Conservation (phyloP, 2,888 invertebrate species). For the Calliopum simillimum region DNA sequence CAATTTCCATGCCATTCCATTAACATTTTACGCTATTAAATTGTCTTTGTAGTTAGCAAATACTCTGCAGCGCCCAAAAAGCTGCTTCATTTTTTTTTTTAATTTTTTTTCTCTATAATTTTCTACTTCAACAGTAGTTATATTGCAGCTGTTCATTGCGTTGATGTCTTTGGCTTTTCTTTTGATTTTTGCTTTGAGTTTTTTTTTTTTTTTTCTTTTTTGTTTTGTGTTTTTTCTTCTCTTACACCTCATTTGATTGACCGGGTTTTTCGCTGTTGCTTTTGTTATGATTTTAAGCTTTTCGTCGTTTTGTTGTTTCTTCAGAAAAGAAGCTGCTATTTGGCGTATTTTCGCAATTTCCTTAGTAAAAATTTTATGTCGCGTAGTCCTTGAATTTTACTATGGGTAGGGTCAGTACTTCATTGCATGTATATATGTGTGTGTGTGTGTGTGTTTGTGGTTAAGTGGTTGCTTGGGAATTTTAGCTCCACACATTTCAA, state of each 20-base stretch:
- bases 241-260: conserved; percentile 29
- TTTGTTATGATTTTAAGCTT: neutral
- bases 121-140: neutral
- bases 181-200: conserved; percentile 19
- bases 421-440: too few species aligned
- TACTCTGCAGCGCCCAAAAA: conserved; percentile 9
- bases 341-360: neutral
- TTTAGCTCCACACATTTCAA: too few species aligned
- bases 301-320: neutral
- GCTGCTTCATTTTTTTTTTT: conserved; percentile 16
- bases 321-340: neutral
- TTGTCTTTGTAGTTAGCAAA: neutral
- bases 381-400: conserved; percentile 1
- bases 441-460: conserved; percentile 4
- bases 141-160: conserved; percentile 3
- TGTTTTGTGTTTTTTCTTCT: conserved; percentile 18
- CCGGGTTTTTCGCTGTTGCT: conserved; percentile 31
- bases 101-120: neutral
- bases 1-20: conserved; percentile 30
- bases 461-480: neutral
- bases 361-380: neutral
- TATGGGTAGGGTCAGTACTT: conserved; percentile 10
- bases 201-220: conserved; percentile 6
- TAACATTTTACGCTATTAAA: conserved; percentile 4
- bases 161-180: conserved; percentile 4